Evolutionary conservation across 2,797 vertebrate genomes (phyloP), one percentile per base, ranked within the genome.

Genomic region (Ptychobarbus kaznakovi): DNA sequence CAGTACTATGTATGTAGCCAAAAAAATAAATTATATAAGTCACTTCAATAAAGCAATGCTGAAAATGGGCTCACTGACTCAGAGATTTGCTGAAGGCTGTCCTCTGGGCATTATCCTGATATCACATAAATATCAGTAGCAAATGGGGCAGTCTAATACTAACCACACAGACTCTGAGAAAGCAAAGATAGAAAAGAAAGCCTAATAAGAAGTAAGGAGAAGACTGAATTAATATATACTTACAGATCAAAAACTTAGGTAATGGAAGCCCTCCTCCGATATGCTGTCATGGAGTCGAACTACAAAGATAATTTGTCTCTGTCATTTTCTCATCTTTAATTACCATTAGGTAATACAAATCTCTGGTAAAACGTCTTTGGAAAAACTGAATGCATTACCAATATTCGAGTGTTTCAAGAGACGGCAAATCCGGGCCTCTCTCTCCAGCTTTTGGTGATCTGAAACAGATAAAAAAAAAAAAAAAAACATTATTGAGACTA

Each of bases 201-300:
- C 40, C 66, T 25, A 18, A 46, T 32, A 32, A 35, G 56, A 75
- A 46, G 15, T 49, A 40, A 80, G 22, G 73, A 87, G 6, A 8
- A 76, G 25, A 61, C 9, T 38, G 11, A 15, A 11, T 12, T 65
- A 18, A 80, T 32, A 80, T 25, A 87, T 90, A 99, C 98, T 99
- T 95, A 99, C 98, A 99, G 94, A 96, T 99, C 98, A 95, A 99
- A 99, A 92, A 99, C 97, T 94, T 94, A 99, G 93, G 94, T 99
- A 99, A 95, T 99, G 98, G 94, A 97, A 98, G 90, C 98, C 97
- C 91, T 99, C 98, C 92, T 99, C 98, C 84, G 98, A 99, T 96
- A 99, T 99, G 96, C 98, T 99, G 95, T 99, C 98, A 93, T 99
- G 98, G 86, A 99, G 98, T 89, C 98, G 95, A 90, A 99, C 98